A percentile compares a stretch with the other conserved stretches of the same genome.
phyloP scores from a whole-genome alignment of 92 coral and sea anemone genomes.

The Anthopleura xanthogrammica region DNA sequence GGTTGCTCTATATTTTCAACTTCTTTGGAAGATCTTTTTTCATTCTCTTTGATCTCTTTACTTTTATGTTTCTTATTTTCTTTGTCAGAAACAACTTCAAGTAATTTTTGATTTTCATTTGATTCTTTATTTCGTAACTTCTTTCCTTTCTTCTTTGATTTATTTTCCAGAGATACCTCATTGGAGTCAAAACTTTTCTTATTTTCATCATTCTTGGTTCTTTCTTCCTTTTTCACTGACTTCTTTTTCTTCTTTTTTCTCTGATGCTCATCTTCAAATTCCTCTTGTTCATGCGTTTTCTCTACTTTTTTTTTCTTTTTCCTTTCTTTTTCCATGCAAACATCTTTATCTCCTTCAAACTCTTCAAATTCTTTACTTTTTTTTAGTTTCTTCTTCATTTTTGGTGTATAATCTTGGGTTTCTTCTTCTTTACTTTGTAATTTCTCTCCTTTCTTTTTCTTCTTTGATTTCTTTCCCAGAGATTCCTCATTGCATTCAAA shows the following conservation, averaged over 20 bases:
- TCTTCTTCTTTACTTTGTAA: not conserved
- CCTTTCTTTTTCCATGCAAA: no score
- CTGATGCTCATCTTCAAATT: not conserved
- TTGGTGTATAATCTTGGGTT: not conserved
- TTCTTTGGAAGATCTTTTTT: no score
- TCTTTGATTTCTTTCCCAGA: not conserved
- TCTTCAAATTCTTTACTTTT: no score
- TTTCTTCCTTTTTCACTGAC: not conserved
- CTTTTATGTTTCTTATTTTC: no score
- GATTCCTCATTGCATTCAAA: not conserved
- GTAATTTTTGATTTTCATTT: not conserved
- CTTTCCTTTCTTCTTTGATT: not conserved
- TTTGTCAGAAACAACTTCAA: not conserved
- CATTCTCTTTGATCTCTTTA: no score
- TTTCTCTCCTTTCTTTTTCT: not conserved
- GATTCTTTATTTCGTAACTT: not conserved
- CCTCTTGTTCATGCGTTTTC: not conserved
- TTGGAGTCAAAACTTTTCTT: not conserved
- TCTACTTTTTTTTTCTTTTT: not conserved
- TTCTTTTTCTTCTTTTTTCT: not conserved
- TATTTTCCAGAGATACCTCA: not conserved
- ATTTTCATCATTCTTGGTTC: not conserved
- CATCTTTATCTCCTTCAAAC: no score
- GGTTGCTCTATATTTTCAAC: no score
- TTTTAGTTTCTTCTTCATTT: no score